A percentile compares a stretch with the other conserved stretches of the same genome.
phyloP scores from a whole-genome alignment of 2,888 invertebrate species.

The Troides helena region DNA sequence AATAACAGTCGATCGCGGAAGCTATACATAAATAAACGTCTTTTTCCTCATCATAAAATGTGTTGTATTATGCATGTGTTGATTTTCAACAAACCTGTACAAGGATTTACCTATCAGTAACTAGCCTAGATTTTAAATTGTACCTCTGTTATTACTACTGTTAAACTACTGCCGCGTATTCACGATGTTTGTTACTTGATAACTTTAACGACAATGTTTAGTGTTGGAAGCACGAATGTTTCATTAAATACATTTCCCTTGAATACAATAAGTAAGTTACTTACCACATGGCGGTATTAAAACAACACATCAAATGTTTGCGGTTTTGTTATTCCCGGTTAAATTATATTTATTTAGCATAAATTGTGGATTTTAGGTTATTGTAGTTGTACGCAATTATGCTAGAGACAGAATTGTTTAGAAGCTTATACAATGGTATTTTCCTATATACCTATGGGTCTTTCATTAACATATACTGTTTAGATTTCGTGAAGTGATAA shows the following conservation, averaged over 20 bases:
- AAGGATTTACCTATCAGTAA: background rate
- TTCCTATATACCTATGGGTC: no score
- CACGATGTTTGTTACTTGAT: constrained; percentile 20
- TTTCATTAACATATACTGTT: no score
- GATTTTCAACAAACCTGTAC: background rate
- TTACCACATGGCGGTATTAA: background rate
- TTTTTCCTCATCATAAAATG: background rate
- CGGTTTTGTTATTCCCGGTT: no score
- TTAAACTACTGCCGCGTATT: constrained; percentile 13
- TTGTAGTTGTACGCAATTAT: no score
- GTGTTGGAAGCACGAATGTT: constrained; percentile 26
- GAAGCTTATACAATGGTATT: no score
- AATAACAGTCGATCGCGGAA: no score
- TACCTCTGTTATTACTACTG: background rate
- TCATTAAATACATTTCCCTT: constrained; percentile 1
- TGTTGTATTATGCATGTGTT: background rate
- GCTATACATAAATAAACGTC: background rate
- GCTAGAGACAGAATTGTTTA: no score
- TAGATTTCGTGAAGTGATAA: no score
- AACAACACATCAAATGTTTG: background rate
- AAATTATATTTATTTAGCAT: no score
- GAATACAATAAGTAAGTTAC: background rate
- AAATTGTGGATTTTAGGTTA: no score
- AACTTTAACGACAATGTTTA: constrained; percentile 22
- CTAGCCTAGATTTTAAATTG: background rate